These are phyloP conservation scores for Phaethon lepturus DNA, from an alignment of 2,113 vertebrate species.

Conservation along the genomic window DNA sequence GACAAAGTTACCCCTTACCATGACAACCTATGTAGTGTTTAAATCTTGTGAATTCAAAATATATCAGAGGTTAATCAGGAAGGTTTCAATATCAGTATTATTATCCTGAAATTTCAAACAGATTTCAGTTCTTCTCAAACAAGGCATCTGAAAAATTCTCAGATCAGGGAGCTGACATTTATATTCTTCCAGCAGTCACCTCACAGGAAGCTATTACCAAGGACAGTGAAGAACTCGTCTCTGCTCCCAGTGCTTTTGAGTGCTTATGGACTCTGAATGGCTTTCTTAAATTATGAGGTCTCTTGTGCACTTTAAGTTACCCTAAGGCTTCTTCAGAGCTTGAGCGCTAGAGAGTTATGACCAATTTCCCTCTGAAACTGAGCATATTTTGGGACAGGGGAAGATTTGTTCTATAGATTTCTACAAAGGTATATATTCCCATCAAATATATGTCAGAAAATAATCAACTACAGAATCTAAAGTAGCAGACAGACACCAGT, in stretches of 20 bases:
- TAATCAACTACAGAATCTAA: neutral
- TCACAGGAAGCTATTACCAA: neutral
- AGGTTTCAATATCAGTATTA: neutral
- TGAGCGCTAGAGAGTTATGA: neutral
- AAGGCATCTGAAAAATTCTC: neutral
- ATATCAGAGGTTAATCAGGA: neutral
- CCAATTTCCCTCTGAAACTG: neutral
- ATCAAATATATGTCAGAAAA: neutral
- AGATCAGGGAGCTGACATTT: neutral
- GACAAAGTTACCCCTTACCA: neutral
- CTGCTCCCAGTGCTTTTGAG: neutral
- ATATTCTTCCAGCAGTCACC: neutral
- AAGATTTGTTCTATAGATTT: neutral
- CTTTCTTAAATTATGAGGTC: neutral
- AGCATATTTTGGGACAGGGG: neutral
- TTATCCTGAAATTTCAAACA: neutral
- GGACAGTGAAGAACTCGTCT: neutral
- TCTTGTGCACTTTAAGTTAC: accelerated
- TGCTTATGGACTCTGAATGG: neutral
- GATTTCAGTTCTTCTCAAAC: neutral
- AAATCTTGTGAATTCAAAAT: neutral
- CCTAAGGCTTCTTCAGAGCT: neutral
- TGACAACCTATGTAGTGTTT: neutral
- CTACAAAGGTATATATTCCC: neutral
- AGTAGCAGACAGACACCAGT: neutral